Percentiles rank a stretch among this genome's conserved stretches.
phyloP scores from a whole-genome alignment of 1,140 invertebrate genomes.

The Macrobrachium rosenbergii region DNA sequence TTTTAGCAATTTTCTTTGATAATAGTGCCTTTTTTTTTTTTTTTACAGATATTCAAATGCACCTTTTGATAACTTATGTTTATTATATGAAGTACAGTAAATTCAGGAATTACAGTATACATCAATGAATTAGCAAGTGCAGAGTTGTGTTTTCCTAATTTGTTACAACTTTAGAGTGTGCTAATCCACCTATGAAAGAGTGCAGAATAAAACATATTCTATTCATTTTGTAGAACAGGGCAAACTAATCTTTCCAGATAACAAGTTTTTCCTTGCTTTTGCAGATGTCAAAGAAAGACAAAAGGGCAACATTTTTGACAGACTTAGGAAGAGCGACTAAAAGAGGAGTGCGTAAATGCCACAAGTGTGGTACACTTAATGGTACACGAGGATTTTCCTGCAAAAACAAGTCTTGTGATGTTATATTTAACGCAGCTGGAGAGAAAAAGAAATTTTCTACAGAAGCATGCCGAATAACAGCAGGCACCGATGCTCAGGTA shows the following conservation, averaged over 20 bases:
- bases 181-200: too few species aligned
- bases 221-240: neutral
- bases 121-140: too few species aligned
- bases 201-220: neutral
- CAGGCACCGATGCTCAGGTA: conserved; percentile 73
- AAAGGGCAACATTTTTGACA: conserved; percentile 72
- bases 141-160: too few species aligned
- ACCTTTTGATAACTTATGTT: too few species aligned
- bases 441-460: conserved; percentile 77
- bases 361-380: conserved; percentile 84
- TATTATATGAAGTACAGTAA: too few species aligned
- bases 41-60: too few species aligned
- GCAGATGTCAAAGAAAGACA: conserved; percentile 68
- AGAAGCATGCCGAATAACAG: conserved; percentile 80
- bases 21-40: too few species aligned
- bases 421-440: conserved; percentile 75
- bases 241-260: neutral
- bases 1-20: too few species aligned
- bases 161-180: too few species aligned
- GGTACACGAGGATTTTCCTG: conserved; percentile 81
- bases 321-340: conserved; percentile 80
- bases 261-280: neutral
- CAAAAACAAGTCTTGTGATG: conserved; percentile 83
- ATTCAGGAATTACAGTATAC: too few species aligned
- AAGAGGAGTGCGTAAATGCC: conserved; percentile 82